These are phyloP conservation scores for Octonoba sinensis DNA, from an alignment of 2,888 invertebrate species.

Conservation along the genomic window DNA sequence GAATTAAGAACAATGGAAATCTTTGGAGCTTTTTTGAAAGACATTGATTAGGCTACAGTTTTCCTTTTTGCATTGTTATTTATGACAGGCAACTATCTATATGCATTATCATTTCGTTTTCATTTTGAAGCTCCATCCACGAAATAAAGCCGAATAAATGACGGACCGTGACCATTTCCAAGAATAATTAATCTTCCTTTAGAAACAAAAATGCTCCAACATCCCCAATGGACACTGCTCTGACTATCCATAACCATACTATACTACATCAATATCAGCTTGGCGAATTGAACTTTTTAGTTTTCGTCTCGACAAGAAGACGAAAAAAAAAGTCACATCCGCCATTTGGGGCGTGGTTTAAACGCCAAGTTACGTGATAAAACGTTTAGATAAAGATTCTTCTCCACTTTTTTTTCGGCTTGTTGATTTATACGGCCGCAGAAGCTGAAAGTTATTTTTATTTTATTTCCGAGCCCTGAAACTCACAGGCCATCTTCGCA, in stretches of 20 bases:
- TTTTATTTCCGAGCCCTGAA: not conserved
- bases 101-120: too few species aligned
- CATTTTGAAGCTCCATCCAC: too few species aligned
- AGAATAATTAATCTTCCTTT: too few species aligned
- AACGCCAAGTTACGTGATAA: constrained; percentile 29
- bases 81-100: too few species aligned
- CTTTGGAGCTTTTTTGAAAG: too few species aligned
- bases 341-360: constrained; percentile 18
- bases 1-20: too few species aligned
- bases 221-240: too few species aligned
- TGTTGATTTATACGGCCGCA: constrained; percentile 2
- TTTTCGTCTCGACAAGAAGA: not conserved
- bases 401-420: not conserved
- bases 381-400: constrained; percentile 30
- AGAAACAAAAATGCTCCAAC: too few species aligned
- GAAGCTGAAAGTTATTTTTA: not conserved
- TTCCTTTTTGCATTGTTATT: too few species aligned
- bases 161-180: too few species aligned
- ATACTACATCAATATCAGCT: not conserved
- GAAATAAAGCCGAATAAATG: too few species aligned
- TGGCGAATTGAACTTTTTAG: not conserved
- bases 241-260: constrained; percentile 4
- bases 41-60: too few species aligned
- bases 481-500: constrained; percentile 3
- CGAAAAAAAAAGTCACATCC: constrained; percentile 32